These are phyloP conservation scores for Rafetus swinhoei DNA, from an alignment of 2,113 vertebrate species.

Conservation along the genomic window DNA sequence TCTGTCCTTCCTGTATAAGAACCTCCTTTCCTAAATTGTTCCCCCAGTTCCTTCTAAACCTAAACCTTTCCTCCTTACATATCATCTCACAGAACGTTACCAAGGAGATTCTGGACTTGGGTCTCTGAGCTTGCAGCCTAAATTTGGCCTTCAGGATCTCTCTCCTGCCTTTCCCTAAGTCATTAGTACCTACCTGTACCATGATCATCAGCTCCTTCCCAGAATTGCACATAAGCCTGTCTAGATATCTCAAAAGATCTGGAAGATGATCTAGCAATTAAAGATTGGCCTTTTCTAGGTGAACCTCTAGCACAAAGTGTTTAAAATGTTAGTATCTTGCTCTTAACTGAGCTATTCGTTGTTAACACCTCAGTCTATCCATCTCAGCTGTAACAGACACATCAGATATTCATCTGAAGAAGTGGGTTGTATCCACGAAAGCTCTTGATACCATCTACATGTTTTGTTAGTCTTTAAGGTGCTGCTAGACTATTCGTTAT, in stretches of 20 bases:
- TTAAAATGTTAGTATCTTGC: neutral
- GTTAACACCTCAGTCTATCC: rapidly evolving
- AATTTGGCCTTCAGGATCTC: neutral
- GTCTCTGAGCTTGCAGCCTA: neutral
- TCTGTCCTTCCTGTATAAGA: no score
- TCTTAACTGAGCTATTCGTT: neutral
- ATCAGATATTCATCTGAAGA: rapidly evolving
- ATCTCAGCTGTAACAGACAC: rapidly evolving
- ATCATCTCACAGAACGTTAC: neutral
- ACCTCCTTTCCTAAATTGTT: no score
- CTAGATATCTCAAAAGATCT: neutral
- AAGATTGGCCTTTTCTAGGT: neutral
- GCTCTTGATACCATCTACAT: no score
- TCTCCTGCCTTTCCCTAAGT: neutral
- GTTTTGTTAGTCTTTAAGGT: no score
- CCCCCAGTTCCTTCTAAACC: no score
- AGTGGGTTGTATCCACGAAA: no score
- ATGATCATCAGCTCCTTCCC: neutral
- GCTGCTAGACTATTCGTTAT: no score
- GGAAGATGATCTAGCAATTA: neutral
- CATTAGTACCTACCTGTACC: neutral
- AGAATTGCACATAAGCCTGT: neutral
- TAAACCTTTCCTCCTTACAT: no score
- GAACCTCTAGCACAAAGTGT: neutral
- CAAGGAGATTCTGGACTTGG: neutral